phyloP scores from a whole-genome alignment of 2,113 vertebrate genomes.

The Aepyceros melampus region DNA sequence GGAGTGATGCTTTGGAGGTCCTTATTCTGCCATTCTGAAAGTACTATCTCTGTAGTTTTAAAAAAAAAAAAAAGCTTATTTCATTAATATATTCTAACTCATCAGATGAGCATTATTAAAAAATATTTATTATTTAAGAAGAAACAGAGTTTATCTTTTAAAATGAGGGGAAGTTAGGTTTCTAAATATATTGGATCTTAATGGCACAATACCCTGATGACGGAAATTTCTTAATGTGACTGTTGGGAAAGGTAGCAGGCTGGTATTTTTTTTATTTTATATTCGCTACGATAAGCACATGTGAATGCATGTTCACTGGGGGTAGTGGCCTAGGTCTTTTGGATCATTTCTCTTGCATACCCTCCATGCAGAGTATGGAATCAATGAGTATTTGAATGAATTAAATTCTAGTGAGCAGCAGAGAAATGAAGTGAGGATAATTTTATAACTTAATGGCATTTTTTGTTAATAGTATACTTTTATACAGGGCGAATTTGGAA shows the following conservation, averaged over 20 bases:
- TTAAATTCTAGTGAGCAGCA: not conserved
- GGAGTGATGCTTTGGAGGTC: not conserved
- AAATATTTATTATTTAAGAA: not conserved
- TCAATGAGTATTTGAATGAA: not conserved
- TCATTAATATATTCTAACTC: not conserved
- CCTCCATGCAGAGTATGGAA: not conserved
- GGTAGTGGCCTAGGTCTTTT: no score
- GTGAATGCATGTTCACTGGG: not conserved
- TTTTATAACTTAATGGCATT: not conserved
- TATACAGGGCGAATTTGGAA: constrained; percentile 74
- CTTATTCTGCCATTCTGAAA: not conserved
- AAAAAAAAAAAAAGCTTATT: not conserved
- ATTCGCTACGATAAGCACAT: not conserved
- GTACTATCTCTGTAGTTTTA: not conserved
- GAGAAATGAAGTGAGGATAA: not conserved
- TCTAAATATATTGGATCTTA: not conserved
- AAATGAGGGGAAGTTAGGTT: not conserved
- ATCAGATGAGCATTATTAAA: not conserved
- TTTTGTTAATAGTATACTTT: not conserved
- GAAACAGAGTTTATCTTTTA: not conserved
- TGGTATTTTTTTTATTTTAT: not conserved
- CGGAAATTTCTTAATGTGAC: not conserved
- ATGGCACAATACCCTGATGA: not conserved
- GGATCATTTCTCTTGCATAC: not conserved
- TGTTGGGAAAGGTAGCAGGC: not conserved